A percentile compares a stretch with the other conserved stretches of the same genome.
These are phyloP conservation scores for Polydrusus pterygomalis DNA, from an alignment of 2,888 invertebrate genomes.

Conservation along the genomic window DNA sequence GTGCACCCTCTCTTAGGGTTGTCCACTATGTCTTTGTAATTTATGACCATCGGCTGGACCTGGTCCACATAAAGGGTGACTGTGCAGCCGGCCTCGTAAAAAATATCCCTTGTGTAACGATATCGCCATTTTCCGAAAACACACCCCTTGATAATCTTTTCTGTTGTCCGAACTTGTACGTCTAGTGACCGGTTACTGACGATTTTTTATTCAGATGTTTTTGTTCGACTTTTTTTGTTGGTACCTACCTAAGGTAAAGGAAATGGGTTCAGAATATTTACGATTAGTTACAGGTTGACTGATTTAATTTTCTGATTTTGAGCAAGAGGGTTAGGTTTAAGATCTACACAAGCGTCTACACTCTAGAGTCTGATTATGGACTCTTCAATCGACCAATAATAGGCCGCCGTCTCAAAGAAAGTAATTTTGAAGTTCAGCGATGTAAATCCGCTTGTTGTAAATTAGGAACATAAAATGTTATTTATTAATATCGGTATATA, in stretches of 20 bases:
- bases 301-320: no score
- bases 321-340: no score
- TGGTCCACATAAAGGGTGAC: conserved; percentile 66
- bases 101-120: conserved; percentile 62
- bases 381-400: no score
- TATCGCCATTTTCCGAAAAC: conserved; percentile 64
- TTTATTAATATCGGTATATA: no score
- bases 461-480: no score
- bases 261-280: conserved; percentile 27
- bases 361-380: no score
- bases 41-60: conserved; percentile 65
- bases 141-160: conserved; percentile 64
- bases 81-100: conserved; percentile 66
- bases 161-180: conserved; percentile 63
- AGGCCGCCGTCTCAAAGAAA: no score
- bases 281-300: conserved; percentile 32
- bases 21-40: conserved; percentile 55
- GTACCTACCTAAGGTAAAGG: conserved; percentile 2
- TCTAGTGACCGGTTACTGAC: conserved; percentile 57
- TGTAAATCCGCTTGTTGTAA: no score
- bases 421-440: no score
- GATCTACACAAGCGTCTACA: no score
- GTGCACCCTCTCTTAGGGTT: conserved; percentile 54
- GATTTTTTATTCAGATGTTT: conserved; percentile 23
- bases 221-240: conserved; percentile 4